Evolutionary conservation across 2,797 vertebrate species (phyloP).

Genomic region (Bradypus variegatus): DNA sequence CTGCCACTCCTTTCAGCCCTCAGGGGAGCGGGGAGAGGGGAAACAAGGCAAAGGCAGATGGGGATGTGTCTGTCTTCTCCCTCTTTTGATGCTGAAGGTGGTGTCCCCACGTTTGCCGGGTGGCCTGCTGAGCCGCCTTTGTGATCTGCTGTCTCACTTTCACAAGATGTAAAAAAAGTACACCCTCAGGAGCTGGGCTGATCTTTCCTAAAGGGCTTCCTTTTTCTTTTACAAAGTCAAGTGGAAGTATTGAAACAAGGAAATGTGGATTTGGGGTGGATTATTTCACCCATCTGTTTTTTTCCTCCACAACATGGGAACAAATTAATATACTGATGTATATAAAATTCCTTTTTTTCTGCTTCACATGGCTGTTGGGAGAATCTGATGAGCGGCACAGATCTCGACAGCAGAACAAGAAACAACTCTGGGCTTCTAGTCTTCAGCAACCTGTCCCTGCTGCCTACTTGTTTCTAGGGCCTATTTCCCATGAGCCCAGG

Average conservation of each 20-base stretch:
- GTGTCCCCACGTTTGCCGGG: not conserved
- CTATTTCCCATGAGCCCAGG: not conserved
- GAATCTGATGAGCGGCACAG: not conserved
- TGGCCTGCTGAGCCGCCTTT: not conserved
- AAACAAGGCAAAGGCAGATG: not conserved
- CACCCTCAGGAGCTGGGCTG: not conserved
- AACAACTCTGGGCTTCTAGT: not conserved
- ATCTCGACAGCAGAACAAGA: not conserved
- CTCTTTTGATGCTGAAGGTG: not conserved
- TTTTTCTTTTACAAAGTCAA: not conserved
- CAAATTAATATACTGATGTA: not conserved
- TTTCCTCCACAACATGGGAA: not conserved
- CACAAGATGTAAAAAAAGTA: no score
- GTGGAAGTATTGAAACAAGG: not conserved
- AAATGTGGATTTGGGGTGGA: not conserved
- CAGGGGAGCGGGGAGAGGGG: not conserved
- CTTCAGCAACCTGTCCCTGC: not conserved
- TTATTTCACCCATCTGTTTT: not conserved
- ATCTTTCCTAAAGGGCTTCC: not conserved
- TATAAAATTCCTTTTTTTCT: not conserved
- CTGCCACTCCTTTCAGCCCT: not conserved
- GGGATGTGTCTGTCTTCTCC: not conserved
- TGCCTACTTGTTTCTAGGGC: not conserved
- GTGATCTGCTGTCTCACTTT: not conserved
- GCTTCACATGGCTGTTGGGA: not conserved